phyloP scores from a whole-genome alignment of 1,140 invertebrate genomes.

The Ceratoteleas bidentatus region DNA sequence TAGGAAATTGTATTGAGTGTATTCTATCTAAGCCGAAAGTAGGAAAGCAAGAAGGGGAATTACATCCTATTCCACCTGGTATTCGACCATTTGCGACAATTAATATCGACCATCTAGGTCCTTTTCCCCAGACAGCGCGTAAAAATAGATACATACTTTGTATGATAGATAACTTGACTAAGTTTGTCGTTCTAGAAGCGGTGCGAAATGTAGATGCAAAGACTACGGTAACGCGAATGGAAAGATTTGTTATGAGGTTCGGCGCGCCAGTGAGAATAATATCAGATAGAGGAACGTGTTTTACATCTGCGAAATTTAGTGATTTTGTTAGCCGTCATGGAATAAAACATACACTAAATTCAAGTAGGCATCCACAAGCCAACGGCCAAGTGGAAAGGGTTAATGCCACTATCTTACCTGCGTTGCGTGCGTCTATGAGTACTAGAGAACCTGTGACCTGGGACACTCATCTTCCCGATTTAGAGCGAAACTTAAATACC shows the following conservation, averaged over 20 bases:
- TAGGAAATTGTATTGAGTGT: not conserved
- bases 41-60: conserved; percentile 25
- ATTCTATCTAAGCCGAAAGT: not conserved
- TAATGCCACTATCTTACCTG: not conserved
- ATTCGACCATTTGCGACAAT: conserved; percentile 33
- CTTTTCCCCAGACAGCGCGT: conserved; percentile 4
- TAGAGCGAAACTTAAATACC: not conserved
- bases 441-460: not conserved
- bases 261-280: not conserved
- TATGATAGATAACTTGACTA: not conserved
- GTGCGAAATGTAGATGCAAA: conserved; percentile 1
- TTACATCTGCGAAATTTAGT: not conserved
- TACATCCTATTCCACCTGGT: conserved; percentile 44
- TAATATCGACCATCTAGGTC: conserved; percentile 45
- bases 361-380: conserved; percentile 7
- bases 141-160: conserved; percentile 5
- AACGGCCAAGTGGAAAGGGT: conserved; percentile 11
- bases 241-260: not conserved
- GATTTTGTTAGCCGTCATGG: not conserved
- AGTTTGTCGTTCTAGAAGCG: not conserved
- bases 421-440: not conserved
- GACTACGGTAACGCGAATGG: not conserved
- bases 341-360: not conserved
- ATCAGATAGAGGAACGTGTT: not conserved
- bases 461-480: not conserved